Evolutionary conservation across 2,888 invertebrate species (phyloP).

Genomic region (Conomelus anceps): DNA sequence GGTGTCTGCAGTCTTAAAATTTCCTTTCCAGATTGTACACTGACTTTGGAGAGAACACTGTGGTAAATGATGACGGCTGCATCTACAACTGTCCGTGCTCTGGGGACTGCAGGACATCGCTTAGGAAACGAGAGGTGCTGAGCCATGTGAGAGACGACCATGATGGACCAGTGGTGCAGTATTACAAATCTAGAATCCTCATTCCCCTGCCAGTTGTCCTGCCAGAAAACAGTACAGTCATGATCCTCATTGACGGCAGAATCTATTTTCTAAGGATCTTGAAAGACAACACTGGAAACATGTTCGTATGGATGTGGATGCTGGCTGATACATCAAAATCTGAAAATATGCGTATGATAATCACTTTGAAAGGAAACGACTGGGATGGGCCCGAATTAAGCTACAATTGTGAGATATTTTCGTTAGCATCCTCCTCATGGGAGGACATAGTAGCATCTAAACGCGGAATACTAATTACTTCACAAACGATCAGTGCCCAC

Average conservation of each 20-base stretch:
- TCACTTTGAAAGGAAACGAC: conserved; percentile 16
- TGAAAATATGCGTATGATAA: conserved; percentile 10
- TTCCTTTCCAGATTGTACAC: not conserved
- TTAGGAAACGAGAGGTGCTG: conserved; percentile 18
- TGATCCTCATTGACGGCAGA: conserved; percentile 8
- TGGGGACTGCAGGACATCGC: conserved; percentile 1
- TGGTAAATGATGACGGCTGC: conserved; percentile 15
- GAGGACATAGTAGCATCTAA: conserved; percentile 3
- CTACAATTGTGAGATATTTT: conserved; percentile 17
- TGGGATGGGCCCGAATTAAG: conserved; percentile 20
- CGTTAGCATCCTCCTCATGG: conserved; percentile 16
- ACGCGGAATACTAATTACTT: conserved; percentile 12
- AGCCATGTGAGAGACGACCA: conserved; percentile 25
- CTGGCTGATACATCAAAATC: conserved; percentile 20
- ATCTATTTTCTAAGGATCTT: conserved; percentile 20
- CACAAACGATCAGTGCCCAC: conserved; percentile 3
- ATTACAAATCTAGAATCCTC: conserved; percentile 16
- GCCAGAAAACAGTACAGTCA: conserved; percentile 14
- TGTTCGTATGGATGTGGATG: conserved; percentile 22
- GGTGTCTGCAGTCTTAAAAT: too few relatives aligned
- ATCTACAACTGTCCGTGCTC: conserved; percentile 21
- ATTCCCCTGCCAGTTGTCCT: conserved; percentile 7
- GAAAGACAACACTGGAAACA: conserved; percentile 1
- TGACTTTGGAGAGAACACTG: conserved; percentile 23
- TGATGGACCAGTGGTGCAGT: conserved; percentile 28